Evolutionary conservation across 1,140 invertebrate species (phyloP).

Genomic region (Aphis craccivora): DNA sequence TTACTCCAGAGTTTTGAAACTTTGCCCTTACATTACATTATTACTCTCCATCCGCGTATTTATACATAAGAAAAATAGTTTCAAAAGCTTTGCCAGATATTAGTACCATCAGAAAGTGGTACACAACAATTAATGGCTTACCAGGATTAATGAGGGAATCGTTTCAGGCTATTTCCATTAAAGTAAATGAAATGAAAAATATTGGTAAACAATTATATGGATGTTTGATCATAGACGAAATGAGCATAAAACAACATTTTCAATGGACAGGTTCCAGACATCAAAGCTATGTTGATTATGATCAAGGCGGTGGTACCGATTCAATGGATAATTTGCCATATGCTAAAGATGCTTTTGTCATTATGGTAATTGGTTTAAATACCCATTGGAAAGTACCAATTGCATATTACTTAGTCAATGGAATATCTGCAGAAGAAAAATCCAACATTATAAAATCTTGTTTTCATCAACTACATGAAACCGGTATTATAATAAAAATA

Average conservation of each 20-base stretch:
- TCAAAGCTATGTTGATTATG: neutral
- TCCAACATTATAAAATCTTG: slow-evolving; percentile 60
- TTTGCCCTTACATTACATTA: slow-evolving; percentile 12
- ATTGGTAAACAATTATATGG: neutral
- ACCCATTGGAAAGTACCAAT: slow-evolving; percentile 43
- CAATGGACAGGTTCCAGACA: neutral
- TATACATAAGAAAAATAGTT: slow-evolving; percentile 22
- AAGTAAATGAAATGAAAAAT: neutral
- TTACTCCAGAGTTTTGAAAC: neutral
- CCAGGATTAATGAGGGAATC: neutral
- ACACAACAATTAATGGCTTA: slow-evolving; percentile 16
- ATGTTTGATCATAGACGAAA: neutral
- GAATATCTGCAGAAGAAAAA: neutral
- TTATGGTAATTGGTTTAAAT: slow-evolving; percentile 46
- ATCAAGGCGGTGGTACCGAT: neutral
- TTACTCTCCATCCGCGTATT: neutral
- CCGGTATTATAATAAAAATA: slow-evolving; percentile 61
- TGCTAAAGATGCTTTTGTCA: slow-evolving; percentile 16
- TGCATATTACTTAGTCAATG: slow-evolving; percentile 43
- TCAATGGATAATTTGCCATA: slow-evolving; percentile 1
- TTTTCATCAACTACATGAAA: slow-evolving; percentile 60
- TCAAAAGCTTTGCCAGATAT: neutral
- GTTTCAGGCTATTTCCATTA: neutral
- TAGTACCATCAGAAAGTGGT: slow-evolving; percentile 5
- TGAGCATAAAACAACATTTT: slow-evolving; percentile 1